phyloP scores from a whole-genome alignment of 2,888 invertebrate genomes.

The Ariolimax columbianus region DNA sequence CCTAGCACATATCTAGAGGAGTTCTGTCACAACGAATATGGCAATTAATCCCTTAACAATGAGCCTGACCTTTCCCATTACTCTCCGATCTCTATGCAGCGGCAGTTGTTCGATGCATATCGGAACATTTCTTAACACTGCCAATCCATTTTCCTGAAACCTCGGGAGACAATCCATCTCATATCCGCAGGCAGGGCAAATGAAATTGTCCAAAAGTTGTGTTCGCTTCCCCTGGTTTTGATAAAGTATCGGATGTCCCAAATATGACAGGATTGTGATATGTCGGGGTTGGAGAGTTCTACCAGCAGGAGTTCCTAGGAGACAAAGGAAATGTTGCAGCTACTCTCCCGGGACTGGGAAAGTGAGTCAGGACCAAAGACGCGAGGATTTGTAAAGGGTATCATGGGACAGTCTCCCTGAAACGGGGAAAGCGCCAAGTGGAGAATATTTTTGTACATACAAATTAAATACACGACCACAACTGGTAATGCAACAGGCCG shows the following conservation, averaged over 20 bases:
- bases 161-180: constrained; percentile 14
- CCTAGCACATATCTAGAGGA: not conserved
- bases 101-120: constrained; percentile 19
- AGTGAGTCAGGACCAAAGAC: constrained; percentile 25
- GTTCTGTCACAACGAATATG: constrained; percentile 10
- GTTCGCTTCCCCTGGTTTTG: constrained; percentile 15
- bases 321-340: constrained; percentile 34
- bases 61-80: constrained; percentile 10
- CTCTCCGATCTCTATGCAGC: not conserved
- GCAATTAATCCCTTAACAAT: constrained; percentile 26
- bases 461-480: not conserved
- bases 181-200: not conserved
- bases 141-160: constrained; percentile 30
- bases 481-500: not conserved
- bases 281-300: not conserved
- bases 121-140: constrained; percentile 24
- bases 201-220: constrained; percentile 37
- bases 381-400: not conserved
- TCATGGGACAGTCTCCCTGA: not conserved
- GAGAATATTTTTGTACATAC: not conserved
- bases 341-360: not conserved
- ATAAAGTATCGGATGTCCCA: constrained; percentile 34
- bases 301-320: not conserved
- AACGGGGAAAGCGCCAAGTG: not conserved
- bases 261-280: constrained; percentile 38